Conservation (phyloP, 2,797 vertebrate genomes). For the Spondyliosoma cantharus region DNA sequence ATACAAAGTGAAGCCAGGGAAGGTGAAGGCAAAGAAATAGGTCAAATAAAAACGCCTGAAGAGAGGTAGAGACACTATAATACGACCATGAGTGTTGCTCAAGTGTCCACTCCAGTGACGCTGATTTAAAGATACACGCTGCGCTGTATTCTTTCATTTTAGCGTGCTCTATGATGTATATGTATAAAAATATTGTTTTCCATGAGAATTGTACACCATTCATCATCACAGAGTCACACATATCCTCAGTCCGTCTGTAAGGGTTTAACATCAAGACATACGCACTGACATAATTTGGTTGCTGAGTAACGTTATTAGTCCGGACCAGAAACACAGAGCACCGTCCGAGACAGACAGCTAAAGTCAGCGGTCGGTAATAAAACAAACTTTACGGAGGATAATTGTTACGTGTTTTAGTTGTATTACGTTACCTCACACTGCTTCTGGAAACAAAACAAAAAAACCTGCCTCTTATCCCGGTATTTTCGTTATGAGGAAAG, state of each 20-base stretch:
- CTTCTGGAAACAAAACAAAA: not conserved
- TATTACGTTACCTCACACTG: slow-evolving; percentile 48
- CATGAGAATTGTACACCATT: not conserved
- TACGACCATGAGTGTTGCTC: no score
- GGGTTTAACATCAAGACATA: not conserved
- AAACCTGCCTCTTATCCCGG: not conserved
- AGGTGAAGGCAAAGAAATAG: no score
- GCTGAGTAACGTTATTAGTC: slow-evolving; percentile 7
- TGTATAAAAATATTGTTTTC: no score
- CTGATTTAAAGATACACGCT: no score
- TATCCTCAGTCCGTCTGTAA: not conserved
- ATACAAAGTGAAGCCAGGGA: no score
- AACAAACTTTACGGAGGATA: not conserved
- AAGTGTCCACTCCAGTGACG: no score
- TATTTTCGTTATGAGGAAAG: slow-evolving; percentile 8
- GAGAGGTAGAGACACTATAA: not conserved
- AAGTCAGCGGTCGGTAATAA: slow-evolving; percentile 19
- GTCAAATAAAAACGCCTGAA: not conserved
- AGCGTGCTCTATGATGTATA: not conserved
- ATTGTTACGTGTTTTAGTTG: not conserved
- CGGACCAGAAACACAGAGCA: slow-evolving; percentile 10
- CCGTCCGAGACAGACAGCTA: not conserved
- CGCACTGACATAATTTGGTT: not conserved
- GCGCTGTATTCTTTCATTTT: not conserved
- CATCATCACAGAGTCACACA: not conserved